Percentiles rank a stretch among this genome's conserved stretches.
phyloP scores from a whole-genome alignment of 2,888 invertebrate genomes.

The Malthinus flaveolus region DNA sequence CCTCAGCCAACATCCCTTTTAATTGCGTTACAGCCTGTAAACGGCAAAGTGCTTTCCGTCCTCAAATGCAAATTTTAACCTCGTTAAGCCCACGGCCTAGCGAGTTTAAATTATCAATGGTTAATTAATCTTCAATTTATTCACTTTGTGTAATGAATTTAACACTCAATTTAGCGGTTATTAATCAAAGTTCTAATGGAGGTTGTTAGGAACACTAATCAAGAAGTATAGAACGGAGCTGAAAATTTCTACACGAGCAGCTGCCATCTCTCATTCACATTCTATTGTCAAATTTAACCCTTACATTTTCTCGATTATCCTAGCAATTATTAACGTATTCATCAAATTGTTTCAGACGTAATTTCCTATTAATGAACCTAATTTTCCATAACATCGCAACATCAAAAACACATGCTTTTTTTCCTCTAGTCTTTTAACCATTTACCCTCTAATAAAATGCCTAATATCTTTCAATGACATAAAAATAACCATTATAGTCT shows the following conservation, averaged over 20 bases:
- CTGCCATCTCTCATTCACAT: constrained; percentile 37
- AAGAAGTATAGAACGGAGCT: constrained; percentile 29
- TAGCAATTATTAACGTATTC: constrained; percentile 15
- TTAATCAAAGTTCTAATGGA: constrained; percentile 64
- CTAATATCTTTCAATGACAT: constrained; percentile 39
- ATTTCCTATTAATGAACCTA: constrained; percentile 6
- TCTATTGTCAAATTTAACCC: constrained; percentile 16
- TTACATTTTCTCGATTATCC: constrained; percentile 14
- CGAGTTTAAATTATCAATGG: constrained; percentile 59
- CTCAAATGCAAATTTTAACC: constrained; percentile 60
- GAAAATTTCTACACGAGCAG: constrained; percentile 35
- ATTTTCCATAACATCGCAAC: constrained; percentile 10
- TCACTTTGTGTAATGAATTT: constrained; percentile 59
- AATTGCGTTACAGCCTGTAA: constrained; percentile 57
- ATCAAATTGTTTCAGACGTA: constrained; percentile 4
- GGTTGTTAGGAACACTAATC: constrained; percentile 45
- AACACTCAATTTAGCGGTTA: constrained; percentile 61
- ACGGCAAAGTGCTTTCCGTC: constrained; percentile 55
- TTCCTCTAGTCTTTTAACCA: constrained; percentile 28
- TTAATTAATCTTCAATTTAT: constrained; percentile 61
- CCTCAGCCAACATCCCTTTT: constrained; percentile 43
- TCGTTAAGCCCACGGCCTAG: constrained; percentile 57
- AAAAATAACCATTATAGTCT: constrained; percentile 37
- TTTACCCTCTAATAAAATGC: constrained; percentile 37
- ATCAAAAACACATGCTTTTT: constrained; percentile 27